Base-by-base conservation (phyloP, 2,888 invertebrate genomes). In the Helobdella robusta region DNA sequence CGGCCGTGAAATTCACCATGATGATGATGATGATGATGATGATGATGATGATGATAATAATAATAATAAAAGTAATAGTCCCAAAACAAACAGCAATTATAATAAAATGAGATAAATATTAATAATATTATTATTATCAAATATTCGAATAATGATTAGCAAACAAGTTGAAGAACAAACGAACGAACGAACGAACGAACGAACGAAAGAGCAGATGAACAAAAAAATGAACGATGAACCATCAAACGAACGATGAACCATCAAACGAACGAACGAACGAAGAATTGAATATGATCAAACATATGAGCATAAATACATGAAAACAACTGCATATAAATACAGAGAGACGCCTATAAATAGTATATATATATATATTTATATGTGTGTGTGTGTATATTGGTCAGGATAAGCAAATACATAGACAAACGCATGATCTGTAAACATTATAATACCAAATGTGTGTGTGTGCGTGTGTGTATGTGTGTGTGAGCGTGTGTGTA, bases 331-430 rank as follows among this genome's bases (percentile, higher is more conserved):
- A 50, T 25, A 50, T 50, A 50, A n/a, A 50, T 8, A 50, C 18
- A 50, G 6, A 50, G 20, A 50, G n/a, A 50, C 50, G 25, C 5
- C n/a, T 25, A 50, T 50, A 50, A n/a, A 50, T 50, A 50, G 20
- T 23, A 8, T 6, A n/a, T 23, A 6, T 23, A n/a, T 23, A 23
- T 18, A 50, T 23, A 50, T 25, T 8, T 4, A 50, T 18, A 8
- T 50, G n/a, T 50, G 6, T 6, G 50, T 25, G 4, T 18, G 25
- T 18, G n/a, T 5, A 50, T 50, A n/a, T n/a, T n/a, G n/a, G n/a
- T n/a, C n/a, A n/a, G n/a, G n/a, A n/a, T 8, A 8, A 50, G 25
- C 5, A 18, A 50, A 8, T 50, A 50, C n/a, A 50, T 25, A 50
- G n/a, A 50, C 18, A 18, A 50, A 11, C 15, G 11, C 15, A 40